These are phyloP conservation scores for Platycercus adscitus DNA, from an alignment of 2,113 vertebrate species.

Conservation along the genomic window DNA sequence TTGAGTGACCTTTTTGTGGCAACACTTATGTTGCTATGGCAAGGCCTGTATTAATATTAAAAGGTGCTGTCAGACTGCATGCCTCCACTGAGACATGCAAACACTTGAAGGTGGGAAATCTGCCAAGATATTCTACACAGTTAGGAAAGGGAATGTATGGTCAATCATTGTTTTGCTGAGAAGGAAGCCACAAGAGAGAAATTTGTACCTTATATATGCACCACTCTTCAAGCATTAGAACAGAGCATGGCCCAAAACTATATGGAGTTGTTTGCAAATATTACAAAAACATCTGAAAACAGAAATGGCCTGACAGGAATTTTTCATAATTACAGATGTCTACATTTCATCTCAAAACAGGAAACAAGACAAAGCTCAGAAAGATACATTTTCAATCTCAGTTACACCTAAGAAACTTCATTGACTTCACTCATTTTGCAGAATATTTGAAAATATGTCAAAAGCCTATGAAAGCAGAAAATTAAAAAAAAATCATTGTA, in stretches of 20 bases:
- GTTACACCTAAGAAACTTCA: not conserved
- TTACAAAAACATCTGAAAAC: not conserved
- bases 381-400: not conserved
- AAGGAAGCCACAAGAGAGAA: not conserved
- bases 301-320: not conserved
- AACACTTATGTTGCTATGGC: conserved; percentile 21
- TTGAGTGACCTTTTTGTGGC: conserved; percentile 20
- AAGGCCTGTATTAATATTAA: conserved; percentile 47
- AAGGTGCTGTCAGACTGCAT: conserved; percentile 11
- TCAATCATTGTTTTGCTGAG: conserved; percentile 40
- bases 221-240: not conserved
- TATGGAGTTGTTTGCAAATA: not conserved
- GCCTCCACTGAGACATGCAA: conserved; percentile 28
- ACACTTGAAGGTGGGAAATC: not conserved
- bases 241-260: not conserved
- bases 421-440: not conserved
- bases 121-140: conserved; percentile 39
- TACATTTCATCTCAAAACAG: not conserved
- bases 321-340: not conserved
- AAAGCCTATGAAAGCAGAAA: not conserved
- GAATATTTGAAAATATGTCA: not conserved
- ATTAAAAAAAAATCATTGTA: not conserved
- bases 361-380: not conserved
- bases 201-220: not conserved
- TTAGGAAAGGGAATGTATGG: conserved; percentile 22